phyloP scores from a whole-genome alignment of 2,797 vertebrate genomes.

The Botia almorhae region DNA sequence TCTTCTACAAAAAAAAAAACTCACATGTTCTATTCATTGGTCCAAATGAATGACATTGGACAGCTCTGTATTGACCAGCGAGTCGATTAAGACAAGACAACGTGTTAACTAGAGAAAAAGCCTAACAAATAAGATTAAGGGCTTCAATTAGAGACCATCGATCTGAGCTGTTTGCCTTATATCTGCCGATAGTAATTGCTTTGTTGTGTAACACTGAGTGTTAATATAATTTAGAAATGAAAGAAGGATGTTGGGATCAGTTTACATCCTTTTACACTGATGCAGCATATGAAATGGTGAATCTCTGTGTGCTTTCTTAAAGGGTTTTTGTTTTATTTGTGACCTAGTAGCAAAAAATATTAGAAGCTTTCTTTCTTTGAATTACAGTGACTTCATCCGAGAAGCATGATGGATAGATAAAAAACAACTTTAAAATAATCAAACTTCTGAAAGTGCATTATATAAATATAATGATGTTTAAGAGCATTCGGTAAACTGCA shows the following conservation, averaged over 20 bases:
- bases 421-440: too few relatives aligned
- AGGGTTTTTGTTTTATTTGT: neutral
- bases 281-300: conserved; percentile 21
- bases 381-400: too few relatives aligned
- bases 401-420: too few relatives aligned
- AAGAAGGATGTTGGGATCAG: conserved; percentile 1
- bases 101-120: conserved; percentile 82
- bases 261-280: conserved; percentile 29
- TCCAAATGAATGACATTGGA: conserved; percentile 77
- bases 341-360: neutral
- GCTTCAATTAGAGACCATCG: conserved; percentile 77
- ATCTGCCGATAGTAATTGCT: conserved; percentile 69
- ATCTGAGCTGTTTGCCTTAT: conserved; percentile 65
- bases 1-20: neutral
- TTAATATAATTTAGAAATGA: conserved; percentile 58
- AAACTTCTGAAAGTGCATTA: neutral
- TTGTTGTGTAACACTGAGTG: conserved; percentile 72
- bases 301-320: conserved; percentile 8
- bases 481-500: conserved; percentile 55
- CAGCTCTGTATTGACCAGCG: conserved; percentile 74
- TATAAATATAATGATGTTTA: conserved; percentile 33
- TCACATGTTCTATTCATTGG: conserved; percentile 65
- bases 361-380: neutral
- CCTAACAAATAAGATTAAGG: conserved; percentile 80
- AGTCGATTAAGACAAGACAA: conserved; percentile 81